These are phyloP conservation scores for Acrocephalus scirpaceus DNA, from an alignment of 2,797 vertebrate species.

Conservation along the genomic window DNA sequence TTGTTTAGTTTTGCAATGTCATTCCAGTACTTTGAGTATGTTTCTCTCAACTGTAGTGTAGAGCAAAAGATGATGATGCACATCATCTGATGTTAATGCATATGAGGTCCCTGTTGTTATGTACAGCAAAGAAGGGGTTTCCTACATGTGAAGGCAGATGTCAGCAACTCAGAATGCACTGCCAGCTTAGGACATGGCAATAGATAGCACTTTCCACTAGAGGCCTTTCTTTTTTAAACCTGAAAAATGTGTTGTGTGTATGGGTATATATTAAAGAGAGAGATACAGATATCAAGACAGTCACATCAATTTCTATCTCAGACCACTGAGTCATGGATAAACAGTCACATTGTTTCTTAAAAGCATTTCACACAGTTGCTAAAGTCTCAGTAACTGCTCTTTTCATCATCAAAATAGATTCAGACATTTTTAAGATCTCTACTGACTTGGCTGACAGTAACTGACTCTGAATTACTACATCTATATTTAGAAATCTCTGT, in stretches of 20 bases:
- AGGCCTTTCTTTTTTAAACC: neutral
- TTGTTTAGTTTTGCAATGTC: neutral
- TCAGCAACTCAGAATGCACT: neutral
- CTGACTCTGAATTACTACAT: neutral
- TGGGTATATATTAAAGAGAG: neutral
- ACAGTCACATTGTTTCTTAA: neutral
- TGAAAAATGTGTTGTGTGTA: neutral
- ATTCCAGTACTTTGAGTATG: neutral
- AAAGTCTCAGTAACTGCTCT: neutral
- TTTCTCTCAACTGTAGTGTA: neutral
- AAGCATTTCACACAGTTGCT: neutral
- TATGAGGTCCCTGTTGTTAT: neutral
- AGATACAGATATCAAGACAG: neutral
- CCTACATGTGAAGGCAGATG: neutral
- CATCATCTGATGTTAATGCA: neutral
- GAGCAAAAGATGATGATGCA: neutral
- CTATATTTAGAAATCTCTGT: constrained; percentile 40
- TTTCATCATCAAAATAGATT: neutral
- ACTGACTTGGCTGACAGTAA: constrained; percentile 20
- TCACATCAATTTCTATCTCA: neutral
- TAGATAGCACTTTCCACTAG: neutral
- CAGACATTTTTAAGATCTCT: neutral
- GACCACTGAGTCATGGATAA: neutral
- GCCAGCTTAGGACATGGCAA: neutral
- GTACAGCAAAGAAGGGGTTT: neutral